Conservation (phyloP, 2,797 vertebrate species). For the Coregonus ussuriensis region DNA sequence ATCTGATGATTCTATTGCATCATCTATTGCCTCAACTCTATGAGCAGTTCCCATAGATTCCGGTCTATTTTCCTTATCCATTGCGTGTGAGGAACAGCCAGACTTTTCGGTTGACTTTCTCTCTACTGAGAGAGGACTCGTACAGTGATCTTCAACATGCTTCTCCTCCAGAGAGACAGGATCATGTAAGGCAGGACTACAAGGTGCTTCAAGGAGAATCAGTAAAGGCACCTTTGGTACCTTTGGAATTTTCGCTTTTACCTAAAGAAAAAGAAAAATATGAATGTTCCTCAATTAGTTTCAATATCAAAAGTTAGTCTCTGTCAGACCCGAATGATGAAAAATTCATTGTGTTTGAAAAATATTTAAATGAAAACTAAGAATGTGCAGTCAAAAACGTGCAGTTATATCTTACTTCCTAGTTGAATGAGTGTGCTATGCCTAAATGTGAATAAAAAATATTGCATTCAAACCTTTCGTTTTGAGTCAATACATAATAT, state of each 20-base stretch:
- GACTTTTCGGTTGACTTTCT: slow-evolving; percentile 21
- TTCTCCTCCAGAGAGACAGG: slow-evolving; percentile 13
- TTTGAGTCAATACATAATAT: slow-evolving; percentile 63
- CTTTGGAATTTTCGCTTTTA: slow-evolving; percentile 66
- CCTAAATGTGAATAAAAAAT: neutral
- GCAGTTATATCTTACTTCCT: neutral
- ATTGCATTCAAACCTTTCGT: slow-evolving; percentile 70
- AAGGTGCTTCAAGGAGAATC: slow-evolving; percentile 32
- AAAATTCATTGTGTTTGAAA: neutral
- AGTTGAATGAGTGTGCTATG: neutral
- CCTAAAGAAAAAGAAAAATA: slow-evolving; percentile 57
- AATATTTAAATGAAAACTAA: neutral
- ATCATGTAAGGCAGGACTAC: neutral
- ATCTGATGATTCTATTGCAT: neutral
- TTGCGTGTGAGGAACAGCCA: slow-evolving; percentile 14
- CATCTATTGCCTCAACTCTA: slow-evolving; percentile 5
- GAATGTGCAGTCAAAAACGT: neutral
- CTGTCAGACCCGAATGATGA: neutral
- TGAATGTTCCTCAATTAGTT: neutral
- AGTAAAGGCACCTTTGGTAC: slow-evolving; percentile 56
- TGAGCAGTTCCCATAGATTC: slow-evolving; percentile 4
- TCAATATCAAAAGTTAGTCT: neutral
- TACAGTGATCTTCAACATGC: neutral
- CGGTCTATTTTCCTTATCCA: slow-evolving; percentile 8
- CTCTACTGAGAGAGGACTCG: slow-evolving; percentile 8